These are phyloP conservation scores for Dascyllus trimaculatus DNA, from an alignment of 2,113 vertebrate species.

Conservation along the genomic window DNA sequence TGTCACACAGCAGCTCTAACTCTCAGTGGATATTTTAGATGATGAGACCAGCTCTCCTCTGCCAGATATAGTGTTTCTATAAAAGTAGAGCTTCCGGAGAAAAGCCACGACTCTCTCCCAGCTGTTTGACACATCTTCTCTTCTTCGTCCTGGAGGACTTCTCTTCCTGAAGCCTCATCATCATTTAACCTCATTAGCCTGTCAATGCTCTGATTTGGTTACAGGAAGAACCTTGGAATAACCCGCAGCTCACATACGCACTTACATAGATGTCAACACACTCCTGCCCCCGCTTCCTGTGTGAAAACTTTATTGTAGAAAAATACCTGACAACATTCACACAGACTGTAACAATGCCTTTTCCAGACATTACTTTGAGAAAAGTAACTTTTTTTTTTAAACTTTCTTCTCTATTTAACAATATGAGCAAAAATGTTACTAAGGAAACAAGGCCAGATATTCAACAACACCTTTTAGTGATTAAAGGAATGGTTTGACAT, in stretches of 20 bases:
- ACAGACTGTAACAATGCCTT: neutral
- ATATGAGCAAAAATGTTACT: no score
- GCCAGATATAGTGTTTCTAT: conserved; percentile 49
- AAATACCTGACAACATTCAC: neutral
- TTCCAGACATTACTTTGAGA: neutral
- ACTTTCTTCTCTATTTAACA: no score
- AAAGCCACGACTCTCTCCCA: conserved; percentile 31
- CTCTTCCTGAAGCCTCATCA: conserved; percentile 69
- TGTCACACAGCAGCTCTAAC: neutral
- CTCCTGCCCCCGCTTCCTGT: conserved; percentile 21
- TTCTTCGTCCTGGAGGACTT: conserved; percentile 44
- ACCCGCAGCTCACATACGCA: conserved; percentile 27
- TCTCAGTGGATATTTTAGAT: neutral
- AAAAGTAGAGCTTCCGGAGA: conserved; percentile 37
- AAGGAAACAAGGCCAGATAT: no score
- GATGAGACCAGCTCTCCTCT: conserved; percentile 8
- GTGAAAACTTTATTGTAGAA: neutral
- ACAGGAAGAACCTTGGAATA: conserved; percentile 77
- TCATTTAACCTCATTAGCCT: conserved; percentile 83
- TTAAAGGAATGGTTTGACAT: no score
- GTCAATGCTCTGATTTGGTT: conserved; percentile 77
- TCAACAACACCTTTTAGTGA: no score
- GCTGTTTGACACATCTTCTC: conserved; percentile 63
- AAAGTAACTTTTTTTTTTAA: neutral
- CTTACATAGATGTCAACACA: conserved; percentile 16